Percentiles rank a stretch among this genome's conserved stretches.
phyloP scores from a whole-genome alignment of 2,888 invertebrate species.

The Liopterus haemorrhoidalis region DNA sequence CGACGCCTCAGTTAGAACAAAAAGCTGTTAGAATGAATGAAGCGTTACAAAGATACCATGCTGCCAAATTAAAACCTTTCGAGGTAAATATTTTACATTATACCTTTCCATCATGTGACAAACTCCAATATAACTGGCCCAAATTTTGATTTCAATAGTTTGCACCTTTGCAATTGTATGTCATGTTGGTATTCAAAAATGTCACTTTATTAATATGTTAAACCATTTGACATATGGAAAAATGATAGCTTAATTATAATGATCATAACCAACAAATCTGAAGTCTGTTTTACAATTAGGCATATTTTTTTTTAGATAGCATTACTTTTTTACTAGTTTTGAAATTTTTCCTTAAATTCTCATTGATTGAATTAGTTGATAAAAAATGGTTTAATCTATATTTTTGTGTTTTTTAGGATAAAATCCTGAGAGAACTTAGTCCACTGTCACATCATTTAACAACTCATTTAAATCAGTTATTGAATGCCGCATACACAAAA shows the following conservation, averaged over 20 bases:
- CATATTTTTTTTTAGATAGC: background rate
- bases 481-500: conserved; percentile 79
- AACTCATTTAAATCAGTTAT: conserved; percentile 79
- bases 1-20: conserved; percentile 66
- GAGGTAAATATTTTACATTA: conserved; percentile 53
- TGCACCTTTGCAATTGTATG: too few species aligned
- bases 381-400: conserved; percentile 11
- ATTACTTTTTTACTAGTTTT: conserved; percentile 4
- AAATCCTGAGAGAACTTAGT: conserved; percentile 72
- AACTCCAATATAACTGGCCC: background rate
- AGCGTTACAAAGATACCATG: conserved; percentile 81
- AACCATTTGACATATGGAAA: too few species aligned
- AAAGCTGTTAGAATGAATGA: conserved; percentile 83
- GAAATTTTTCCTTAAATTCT: conserved; percentile 8
- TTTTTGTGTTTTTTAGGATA: conserved; percentile 56
- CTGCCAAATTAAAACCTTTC: conserved; percentile 77
- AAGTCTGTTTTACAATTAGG: too few species aligned
- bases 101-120: background rate
- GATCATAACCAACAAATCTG: too few species aligned
- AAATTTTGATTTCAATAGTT: background rate
- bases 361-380: conserved; percentile 4
- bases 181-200: too few species aligned
- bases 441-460: conserved; percentile 75
- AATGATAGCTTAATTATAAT: too few species aligned
- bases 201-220: too few species aligned